phyloP scores from a whole-genome alignment of 2,113 vertebrate species.

The Alaudala cheleensis region DNA sequence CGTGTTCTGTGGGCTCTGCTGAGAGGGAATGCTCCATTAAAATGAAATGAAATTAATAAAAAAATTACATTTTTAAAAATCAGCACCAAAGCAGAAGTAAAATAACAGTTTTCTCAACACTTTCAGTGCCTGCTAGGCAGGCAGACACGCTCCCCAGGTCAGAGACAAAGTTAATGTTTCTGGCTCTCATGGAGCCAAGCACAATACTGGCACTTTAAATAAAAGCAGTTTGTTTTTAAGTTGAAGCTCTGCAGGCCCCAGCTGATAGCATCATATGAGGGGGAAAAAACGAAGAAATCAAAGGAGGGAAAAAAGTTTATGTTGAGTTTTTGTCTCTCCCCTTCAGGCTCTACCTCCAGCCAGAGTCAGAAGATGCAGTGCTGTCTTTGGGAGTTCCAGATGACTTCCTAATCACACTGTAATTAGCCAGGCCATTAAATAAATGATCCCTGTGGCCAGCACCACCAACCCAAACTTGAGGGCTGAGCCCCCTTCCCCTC shows the following conservation, averaged over 20 bases:
- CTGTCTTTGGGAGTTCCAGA: neutral
- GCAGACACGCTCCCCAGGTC: slow-evolving; percentile 47
- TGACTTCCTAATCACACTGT: neutral
- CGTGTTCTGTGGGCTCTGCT: neutral
- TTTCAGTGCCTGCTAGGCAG: slow-evolving; percentile 35
- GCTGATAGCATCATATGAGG: neutral
- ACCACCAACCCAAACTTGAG: neutral
- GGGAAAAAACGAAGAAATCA: neutral
- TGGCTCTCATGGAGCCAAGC: slow-evolving; percentile 31
- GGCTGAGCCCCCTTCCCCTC: neutral
- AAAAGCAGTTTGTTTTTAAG: neutral
- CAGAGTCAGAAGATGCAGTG: neutral
- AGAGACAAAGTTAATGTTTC: slow-evolving; percentile 36
- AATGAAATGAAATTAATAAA: neutral
- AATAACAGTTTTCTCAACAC: slow-evolving; percentile 50
- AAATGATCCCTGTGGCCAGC: neutral
- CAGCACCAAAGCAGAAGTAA: slow-evolving; percentile 3
- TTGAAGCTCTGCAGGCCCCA: neutral
- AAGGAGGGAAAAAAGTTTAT: neutral
- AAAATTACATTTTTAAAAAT: neutral
- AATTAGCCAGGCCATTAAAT: neutral
- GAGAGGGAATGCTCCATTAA: neutral
- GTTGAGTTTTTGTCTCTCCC: neutral
- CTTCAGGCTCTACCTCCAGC: neutral
- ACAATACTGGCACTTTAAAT: slow-evolving; percentile 46